Conservation (phyloP, 2,113 vertebrate genomes). For the Cheilinus undulatus region DNA sequence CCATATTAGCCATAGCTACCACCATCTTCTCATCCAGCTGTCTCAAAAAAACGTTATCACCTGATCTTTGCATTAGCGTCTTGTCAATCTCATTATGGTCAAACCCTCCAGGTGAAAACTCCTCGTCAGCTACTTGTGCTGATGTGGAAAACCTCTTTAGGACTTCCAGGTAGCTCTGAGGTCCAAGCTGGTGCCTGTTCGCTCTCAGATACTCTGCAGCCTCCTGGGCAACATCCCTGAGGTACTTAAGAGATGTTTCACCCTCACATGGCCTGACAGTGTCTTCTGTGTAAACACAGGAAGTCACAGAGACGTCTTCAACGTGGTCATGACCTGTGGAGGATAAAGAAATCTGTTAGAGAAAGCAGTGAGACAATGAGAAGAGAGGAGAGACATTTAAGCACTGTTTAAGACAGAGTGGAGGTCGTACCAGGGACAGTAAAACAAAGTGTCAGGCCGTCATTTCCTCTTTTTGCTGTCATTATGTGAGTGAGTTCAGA, state of each 20-base stretch:
- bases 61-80: slow-evolving; percentile 42
- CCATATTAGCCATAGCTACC: slow-evolving; percentile 85
- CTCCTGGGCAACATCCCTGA: slow-evolving; percentile 83
- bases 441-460: slow-evolving; percentile 79
- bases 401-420: not conserved
- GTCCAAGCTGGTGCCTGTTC: slow-evolving; percentile 71
- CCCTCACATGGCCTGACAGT: slow-evolving; percentile 76
- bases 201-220: slow-evolving; percentile 83
- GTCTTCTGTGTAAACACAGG: slow-evolving; percentile 78
- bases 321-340: slow-evolving; percentile 83
- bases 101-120: not conserved
- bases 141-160: slow-evolving; percentile 76
- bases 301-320: slow-evolving; percentile 84
- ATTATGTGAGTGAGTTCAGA: slow-evolving; percentile 85
- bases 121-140: slow-evolving; percentile 9
- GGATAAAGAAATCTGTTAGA: not conserved
- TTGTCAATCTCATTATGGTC: slow-evolving; percentile 20
- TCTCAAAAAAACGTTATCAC: slow-evolving; percentile 56
- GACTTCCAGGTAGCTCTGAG: slow-evolving; percentile 81
- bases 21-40: slow-evolving; percentile 83
- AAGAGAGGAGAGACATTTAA: not conserved
- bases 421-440: slow-evolving; percentile 84
- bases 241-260: slow-evolving; percentile 79
- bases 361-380: not conserved
- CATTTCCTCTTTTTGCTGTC: slow-evolving; percentile 74